Percentiles rank a stretch among this genome's conserved stretches.
Conservation (phyloP, 2,113 vertebrate species). For the Gambusia holbrooki region DNA sequence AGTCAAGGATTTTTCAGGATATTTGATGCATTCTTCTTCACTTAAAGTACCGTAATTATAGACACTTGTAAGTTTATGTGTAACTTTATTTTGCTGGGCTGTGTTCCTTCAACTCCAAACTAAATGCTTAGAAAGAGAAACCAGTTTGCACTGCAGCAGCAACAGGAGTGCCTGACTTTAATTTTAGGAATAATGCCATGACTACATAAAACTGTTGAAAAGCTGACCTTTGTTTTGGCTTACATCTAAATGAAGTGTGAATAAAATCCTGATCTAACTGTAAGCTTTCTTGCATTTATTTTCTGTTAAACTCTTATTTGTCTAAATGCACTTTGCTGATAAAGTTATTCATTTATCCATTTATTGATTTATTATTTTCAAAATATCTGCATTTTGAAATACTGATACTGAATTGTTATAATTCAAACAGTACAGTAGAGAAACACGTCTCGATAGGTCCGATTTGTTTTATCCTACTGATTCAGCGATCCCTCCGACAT, state of each 20-base stretch:
- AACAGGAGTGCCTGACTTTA: constrained; percentile 42
- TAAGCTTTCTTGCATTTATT: no score
- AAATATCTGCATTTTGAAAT: no score
- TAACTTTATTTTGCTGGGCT: constrained; percentile 38
- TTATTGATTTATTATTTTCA: no score
- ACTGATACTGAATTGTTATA: not conserved
- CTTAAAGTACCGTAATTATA: constrained; percentile 59
- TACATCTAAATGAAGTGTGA: not conserved
- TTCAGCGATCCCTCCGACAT: no score
- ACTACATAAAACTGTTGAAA: constrained; percentile 30
- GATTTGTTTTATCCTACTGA: not conserved
- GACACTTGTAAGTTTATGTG: constrained; percentile 58
- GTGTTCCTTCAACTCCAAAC: constrained; percentile 43
- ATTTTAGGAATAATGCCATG: constrained; percentile 46
- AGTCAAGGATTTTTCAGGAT: constrained; percentile 42
- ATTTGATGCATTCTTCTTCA: constrained; percentile 62
- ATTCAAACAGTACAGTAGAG: not conserved
- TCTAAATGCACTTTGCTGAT: no score
- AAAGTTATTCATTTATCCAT: no score
- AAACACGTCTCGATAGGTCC: not conserved
- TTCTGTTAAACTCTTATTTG: no score
- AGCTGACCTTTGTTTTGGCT: constrained; percentile 4
- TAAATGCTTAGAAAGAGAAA: constrained; percentile 50
- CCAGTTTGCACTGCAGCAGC: constrained; percentile 55
- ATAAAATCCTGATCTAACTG: not conserved